Base-by-base conservation (phyloP, 1,140 invertebrate species). In the Saccostrea echinata region DNA sequence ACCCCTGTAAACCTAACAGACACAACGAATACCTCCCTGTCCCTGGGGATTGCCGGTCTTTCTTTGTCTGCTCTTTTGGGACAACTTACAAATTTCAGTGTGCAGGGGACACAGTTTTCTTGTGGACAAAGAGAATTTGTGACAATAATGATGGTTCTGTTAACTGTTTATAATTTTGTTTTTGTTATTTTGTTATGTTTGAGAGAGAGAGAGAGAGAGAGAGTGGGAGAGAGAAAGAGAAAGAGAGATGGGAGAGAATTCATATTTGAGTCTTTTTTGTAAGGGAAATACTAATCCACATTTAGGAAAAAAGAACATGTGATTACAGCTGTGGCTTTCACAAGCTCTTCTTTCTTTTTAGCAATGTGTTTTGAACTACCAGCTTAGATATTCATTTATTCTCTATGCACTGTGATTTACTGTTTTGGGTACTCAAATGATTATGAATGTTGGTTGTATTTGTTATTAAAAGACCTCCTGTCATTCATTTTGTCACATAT, bases 51-150 rank as follows among this genome's bases (percentile, higher is more conserved):
- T 89, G 88, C 57, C 27, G 87, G 18, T 87, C 86, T n/a, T 89
- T 89, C 52, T 89, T 81, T 83, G 86, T 89, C 21, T 89, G 88
- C 86, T 89, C 88, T 0, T 89, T 89, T 71, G 88, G 88, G 3
- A 83, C 84, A 18, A 89, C 88, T 4, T 89, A 89, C 52, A 89
- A 87, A 85, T 89, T 89, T 52, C 71, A 68, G 24, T 89, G 88
- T 85, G 83, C 88, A 24, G 86, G 86, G 43, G 68, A 71, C 24
- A 82, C 84, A 3, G 88, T 89, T 27, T 89, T 89, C 27, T 89
- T 81, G 33, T 52, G 76, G 13, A 83, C 13, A 2, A 87, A 85
- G 30, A 68, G 85, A 24, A 52, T 84, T 33, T 89, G 88, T 86
- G 86, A 89, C 76, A 85, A 76, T 35, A 89, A 89, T 27, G 88